Evolutionary conservation across 2,113 vertebrate genomes (phyloP).

Genomic region (Heteronetta atricapilla): DNA sequence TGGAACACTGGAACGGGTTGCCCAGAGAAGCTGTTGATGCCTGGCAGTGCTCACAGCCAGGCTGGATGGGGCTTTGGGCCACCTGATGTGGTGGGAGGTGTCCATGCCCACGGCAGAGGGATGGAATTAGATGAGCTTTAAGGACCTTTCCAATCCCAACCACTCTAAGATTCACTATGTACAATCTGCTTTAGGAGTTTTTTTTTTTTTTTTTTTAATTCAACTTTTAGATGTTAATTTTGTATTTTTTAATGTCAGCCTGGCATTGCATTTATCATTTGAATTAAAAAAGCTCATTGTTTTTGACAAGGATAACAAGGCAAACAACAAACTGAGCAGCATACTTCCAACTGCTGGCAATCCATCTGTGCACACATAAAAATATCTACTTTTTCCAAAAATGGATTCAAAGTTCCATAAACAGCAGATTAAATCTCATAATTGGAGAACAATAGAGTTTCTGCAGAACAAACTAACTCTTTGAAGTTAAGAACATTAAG

Average conservation of each 20-base stretch:
- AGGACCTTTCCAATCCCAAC: no score
- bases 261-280: constrained; percentile 7
- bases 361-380: constrained; percentile 52
- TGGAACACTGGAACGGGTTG: no score
- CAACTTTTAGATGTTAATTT: not conserved
- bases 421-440: constrained; percentile 60
- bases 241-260: constrained; percentile 7
- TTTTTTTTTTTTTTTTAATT: not conserved
- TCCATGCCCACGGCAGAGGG: no score
- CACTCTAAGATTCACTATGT: not conserved
- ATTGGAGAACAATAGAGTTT: constrained; percentile 44
- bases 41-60: no score
- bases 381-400: constrained; percentile 46
- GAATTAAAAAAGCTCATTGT: not conserved
- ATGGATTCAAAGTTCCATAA: constrained; percentile 45
- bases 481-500: constrained; percentile 56
- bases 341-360: not conserved
- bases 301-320: constrained; percentile 36
- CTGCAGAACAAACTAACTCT: constrained; percentile 39
- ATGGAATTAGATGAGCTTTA: no score
- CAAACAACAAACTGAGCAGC: constrained; percentile 20
- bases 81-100: no score
- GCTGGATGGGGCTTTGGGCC: no score
- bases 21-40: no score
- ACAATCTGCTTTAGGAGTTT: not conserved